phyloP scores from a whole-genome alignment of 2,113 vertebrate species.

The Strigops habroptila region DNA sequence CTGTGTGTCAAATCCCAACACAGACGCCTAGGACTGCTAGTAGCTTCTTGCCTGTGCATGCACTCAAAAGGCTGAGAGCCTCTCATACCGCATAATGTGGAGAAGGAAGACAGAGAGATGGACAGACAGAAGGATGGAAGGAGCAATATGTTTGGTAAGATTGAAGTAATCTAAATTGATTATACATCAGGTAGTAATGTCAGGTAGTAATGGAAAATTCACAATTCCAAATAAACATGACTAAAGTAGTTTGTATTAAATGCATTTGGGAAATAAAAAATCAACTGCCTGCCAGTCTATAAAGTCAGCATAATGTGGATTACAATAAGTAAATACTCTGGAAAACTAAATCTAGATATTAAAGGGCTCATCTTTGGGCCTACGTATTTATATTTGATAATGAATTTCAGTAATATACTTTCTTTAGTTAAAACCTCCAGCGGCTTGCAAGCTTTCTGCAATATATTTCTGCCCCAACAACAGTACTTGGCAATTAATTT shows the following conservation, averaged over 20 bases:
- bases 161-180: neutral
- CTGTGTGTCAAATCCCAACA: neutral
- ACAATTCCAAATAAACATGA: neutral
- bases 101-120: neutral
- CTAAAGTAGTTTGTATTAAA: neutral
- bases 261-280: neutral
- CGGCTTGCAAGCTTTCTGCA: neutral
- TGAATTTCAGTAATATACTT: neutral
- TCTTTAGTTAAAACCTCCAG: neutral
- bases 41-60: neutral
- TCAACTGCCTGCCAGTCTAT: neutral
- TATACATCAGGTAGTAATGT: neutral
- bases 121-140: accelerated
- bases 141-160: neutral
- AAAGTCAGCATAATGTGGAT: neutral
- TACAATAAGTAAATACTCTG: neutral
- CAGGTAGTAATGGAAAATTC: neutral
- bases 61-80: neutral
- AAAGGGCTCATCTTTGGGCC: neutral
- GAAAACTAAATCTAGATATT: neutral
- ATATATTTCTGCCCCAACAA: slow-evolving; percentile 15
- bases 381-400: neutral
- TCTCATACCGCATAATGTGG: neutral
- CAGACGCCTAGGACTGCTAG: neutral
- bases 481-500: slow-evolving; percentile 23